phyloP scores from a whole-genome alignment of 2,797 vertebrate genomes.

The Austrolebias charrua region DNA sequence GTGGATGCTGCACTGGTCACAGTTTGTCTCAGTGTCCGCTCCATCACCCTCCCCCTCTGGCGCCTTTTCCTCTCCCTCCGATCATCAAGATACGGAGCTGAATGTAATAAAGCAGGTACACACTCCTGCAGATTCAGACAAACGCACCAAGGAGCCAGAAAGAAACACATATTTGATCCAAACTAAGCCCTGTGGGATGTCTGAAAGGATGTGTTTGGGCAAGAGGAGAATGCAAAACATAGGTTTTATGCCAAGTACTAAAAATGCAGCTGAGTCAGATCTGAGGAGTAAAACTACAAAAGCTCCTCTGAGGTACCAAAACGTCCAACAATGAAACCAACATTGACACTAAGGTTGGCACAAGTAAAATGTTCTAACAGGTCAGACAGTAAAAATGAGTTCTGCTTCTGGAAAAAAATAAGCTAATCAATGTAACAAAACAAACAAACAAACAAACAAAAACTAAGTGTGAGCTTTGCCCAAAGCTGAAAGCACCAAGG shows the following conservation, averaged over 20 bases:
- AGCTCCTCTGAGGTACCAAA: constrained; percentile 23
- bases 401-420: constrained; percentile 14
- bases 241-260: constrained; percentile 35
- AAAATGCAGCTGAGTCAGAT: constrained; percentile 33
- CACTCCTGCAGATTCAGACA: constrained; percentile 31
- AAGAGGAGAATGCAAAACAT: constrained; percentile 46
- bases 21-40: constrained; percentile 46
- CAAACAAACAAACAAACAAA: constrained; percentile 20
- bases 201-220: constrained; percentile 32
- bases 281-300: constrained; percentile 24
- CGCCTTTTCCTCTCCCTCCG: constrained; percentile 3
- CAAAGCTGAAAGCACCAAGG: constrained; percentile 25
- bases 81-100: constrained; percentile 13
- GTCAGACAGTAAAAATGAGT: constrained; percentile 1
- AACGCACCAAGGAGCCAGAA: constrained; percentile 10
- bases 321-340: background rate
- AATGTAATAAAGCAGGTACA: constrained; percentile 28
- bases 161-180: constrained; percentile 29
- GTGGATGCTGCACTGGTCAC: constrained; percentile 35
- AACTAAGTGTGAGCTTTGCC: constrained; percentile 32
- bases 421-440: constrained; percentile 8
- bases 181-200: constrained; percentile 29
- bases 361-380: constrained; percentile 22
- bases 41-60: background rate
- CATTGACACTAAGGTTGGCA: background rate